A percentile compares a stretch with the other conserved stretches of the same genome.
phyloP scores from a whole-genome alignment of 2,797 vertebrate species.

The Danio kyathit region DNA sequence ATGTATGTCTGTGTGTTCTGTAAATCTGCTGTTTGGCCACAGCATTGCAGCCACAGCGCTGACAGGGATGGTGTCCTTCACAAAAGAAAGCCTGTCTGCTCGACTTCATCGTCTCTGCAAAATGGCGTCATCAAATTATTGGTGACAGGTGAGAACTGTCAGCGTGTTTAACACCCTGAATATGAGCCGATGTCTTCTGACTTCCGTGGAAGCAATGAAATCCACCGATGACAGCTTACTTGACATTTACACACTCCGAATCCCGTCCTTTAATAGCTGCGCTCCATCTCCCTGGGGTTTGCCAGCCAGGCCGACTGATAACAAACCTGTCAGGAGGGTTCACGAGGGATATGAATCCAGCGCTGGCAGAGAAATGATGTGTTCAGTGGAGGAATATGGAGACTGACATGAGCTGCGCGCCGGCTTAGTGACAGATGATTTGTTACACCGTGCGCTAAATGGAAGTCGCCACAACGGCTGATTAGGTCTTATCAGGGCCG shows the following conservation, averaged over 20 bases:
- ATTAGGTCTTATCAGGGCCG: conserved; percentile 64
- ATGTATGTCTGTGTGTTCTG: neutral
- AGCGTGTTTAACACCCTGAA: conserved; percentile 59
- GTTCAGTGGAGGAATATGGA: conserved; percentile 62
- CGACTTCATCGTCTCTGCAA: conserved; percentile 48
- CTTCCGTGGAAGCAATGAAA: conserved; percentile 57
- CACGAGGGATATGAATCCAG: conserved; percentile 56
- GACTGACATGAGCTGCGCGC: conserved; percentile 57
- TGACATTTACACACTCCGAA: conserved; percentile 66
- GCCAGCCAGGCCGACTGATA: conserved; percentile 59
- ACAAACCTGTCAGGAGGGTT: conserved; percentile 65
- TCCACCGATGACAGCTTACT: conserved; percentile 63
- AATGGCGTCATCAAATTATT: conserved; percentile 57
- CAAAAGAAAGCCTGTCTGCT: conserved; percentile 39
- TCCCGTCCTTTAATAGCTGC: conserved; percentile 62
- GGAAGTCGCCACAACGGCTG: conserved; percentile 63
- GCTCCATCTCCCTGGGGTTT: conserved; percentile 61
- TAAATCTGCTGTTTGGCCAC: conserved; percentile 12
- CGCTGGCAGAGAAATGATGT: conserved; percentile 59
- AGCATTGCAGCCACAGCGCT: neutral
- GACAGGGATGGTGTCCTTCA: conserved; percentile 23
- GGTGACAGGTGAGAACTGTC: conserved; percentile 61
- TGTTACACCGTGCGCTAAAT: conserved; percentile 60
- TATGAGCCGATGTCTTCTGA: conserved; percentile 61
- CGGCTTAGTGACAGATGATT: conserved; percentile 62